Conservation (phyloP, 2,113 vertebrate genomes). For the Apodemus speciosus region DNA sequence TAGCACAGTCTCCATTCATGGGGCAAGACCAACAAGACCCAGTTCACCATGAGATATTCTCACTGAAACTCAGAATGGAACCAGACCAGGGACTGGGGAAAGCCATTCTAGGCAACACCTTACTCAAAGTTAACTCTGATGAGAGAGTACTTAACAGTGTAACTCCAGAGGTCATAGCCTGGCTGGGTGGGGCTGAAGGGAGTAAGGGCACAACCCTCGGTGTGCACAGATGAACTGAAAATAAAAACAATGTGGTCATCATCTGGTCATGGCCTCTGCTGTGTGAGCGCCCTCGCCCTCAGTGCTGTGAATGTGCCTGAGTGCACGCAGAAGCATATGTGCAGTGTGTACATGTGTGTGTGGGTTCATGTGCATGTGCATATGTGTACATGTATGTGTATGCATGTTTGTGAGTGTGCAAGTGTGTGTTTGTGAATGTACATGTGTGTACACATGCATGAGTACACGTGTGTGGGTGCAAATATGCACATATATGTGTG, state of each 20-base stretch:
- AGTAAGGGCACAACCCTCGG: too few relatives aligned
- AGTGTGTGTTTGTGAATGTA: too few relatives aligned
- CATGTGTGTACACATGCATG: too few relatives aligned
- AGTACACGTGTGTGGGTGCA: too few relatives aligned
- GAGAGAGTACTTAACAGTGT: fast-evolving
- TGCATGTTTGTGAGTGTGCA: too few relatives aligned
- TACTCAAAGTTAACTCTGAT: background rate
- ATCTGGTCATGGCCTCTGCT: fast-evolving
- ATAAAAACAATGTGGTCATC: fast-evolving
- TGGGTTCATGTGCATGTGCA: fast-evolving
- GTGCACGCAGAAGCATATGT: too few relatives aligned
- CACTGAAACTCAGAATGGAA: background rate
- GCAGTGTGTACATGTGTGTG: too few relatives aligned
- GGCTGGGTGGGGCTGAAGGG: too few relatives aligned
- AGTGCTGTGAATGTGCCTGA: too few relatives aligned
- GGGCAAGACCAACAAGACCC: too few relatives aligned
- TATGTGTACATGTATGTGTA: too few relatives aligned
- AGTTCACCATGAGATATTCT: fast-evolving
- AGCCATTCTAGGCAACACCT: background rate
- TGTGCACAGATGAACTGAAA: fast-evolving
- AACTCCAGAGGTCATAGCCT: background rate
- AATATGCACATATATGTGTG: too few relatives aligned
- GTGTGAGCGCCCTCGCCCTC: fast-evolving
- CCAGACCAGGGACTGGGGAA: background rate
- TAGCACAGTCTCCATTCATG: background rate